Conservation (phyloP, 2,888 invertebrate species). For the Drosophila melanocephala region DNA sequence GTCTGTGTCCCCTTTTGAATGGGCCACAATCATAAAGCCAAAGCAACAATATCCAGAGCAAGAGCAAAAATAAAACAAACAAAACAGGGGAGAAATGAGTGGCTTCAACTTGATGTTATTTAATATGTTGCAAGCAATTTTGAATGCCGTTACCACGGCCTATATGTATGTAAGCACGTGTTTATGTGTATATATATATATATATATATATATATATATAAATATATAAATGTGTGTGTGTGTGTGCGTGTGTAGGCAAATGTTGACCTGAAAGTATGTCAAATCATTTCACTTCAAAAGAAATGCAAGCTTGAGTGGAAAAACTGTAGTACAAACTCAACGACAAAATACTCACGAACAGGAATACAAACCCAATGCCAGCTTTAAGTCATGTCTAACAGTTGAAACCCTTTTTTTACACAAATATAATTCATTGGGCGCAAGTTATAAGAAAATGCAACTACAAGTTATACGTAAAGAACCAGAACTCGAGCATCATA, state of each 20-base stretch:
- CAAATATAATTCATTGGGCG: background rate
- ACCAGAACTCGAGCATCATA: background rate
- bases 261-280: conserved; percentile 31
- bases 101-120: conserved; percentile 45
- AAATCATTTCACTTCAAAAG: conserved; percentile 10
- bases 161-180: background rate
- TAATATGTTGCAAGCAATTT: conserved; percentile 45
- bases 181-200: background rate
- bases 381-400: background rate
- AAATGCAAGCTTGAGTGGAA: background rate
- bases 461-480: background rate
- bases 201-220: background rate
- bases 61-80: conserved; percentile 20
- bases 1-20: conserved; percentile 44
- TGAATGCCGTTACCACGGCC: conserved; percentile 16
- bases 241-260: background rate
- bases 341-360: background rate
- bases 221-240: conserved; percentile 1
- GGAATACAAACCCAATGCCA: background rate
- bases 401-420: background rate
- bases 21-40: conserved; percentile 35
- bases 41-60: conserved; percentile 34
- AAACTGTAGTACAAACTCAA: background rate
- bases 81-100: conserved; percentile 17
- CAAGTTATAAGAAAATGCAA: background rate